Evolutionary conservation across 2,113 vertebrate genomes (phyloP).

Genomic region (Epinephelus lanceolatus): DNA sequence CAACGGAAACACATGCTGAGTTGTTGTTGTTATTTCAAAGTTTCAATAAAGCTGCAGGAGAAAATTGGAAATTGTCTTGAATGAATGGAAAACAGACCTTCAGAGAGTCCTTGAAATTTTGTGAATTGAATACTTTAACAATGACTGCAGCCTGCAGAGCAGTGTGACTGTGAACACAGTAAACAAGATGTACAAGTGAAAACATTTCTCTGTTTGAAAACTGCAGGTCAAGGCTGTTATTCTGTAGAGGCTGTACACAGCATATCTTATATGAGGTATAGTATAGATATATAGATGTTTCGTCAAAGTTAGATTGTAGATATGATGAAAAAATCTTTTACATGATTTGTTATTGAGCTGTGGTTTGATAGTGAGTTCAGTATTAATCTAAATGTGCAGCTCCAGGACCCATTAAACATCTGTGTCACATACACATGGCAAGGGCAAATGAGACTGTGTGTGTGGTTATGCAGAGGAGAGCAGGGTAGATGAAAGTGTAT

Average conservation of each 20-base stretch:
- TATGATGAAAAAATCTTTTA: background rate
- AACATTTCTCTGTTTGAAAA: background rate
- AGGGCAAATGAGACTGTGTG: background rate
- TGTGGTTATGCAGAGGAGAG: slow-evolving; percentile 9
- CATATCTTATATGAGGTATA: background rate
- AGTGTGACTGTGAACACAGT: background rate
- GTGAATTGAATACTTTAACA: background rate
- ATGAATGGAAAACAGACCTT: background rate
- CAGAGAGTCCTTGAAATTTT: slow-evolving; percentile 4
- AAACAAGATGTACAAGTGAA: background rate
- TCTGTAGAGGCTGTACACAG: too few relatives aligned
- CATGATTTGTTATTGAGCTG: background rate
- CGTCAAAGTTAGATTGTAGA: background rate
- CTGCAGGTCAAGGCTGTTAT: background rate
- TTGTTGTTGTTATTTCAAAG: background rate
- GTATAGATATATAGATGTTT: background rate
- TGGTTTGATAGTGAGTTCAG: background rate
- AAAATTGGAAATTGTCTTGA: too few relatives aligned
- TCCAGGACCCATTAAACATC: slow-evolving; percentile 1
- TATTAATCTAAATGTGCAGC: slow-evolving; percentile 12
- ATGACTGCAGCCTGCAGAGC: background rate
- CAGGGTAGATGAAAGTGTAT: slow-evolving; percentile 10
- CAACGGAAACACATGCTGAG: background rate
- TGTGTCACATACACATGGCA: background rate
- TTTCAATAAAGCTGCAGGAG: background rate